These are phyloP conservation scores for Phyllostomus hastatus DNA, from an alignment of 2,113 vertebrate species.

Conservation along the genomic window DNA sequence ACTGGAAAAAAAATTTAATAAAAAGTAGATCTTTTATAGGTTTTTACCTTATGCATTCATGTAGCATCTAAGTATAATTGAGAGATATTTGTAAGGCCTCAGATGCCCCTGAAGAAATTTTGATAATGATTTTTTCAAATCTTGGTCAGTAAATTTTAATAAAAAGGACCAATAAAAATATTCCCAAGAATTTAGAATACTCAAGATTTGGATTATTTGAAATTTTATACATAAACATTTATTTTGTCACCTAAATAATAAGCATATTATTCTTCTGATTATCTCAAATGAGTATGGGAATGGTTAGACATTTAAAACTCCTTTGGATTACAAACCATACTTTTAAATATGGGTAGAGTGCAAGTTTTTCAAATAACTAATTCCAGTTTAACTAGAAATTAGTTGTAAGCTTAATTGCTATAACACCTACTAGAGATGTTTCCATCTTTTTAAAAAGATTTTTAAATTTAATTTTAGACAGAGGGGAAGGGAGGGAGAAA, in stretches of 20 bases:
- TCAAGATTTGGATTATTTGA: background rate
- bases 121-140: too few relatives aligned
- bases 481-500: too few relatives aligned
- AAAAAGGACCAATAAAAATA: background rate
- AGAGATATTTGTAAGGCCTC: background rate
- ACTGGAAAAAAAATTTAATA: background rate
- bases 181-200: background rate
- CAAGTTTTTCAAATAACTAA: background rate
- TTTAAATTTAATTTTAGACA: too few relatives aligned
- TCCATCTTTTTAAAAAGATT: background rate
- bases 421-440: background rate
- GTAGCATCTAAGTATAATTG: background rate
- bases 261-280: background rate
- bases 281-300: background rate
- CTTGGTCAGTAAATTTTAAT: slow-evolving; percentile 26
- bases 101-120: background rate
- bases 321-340: background rate
- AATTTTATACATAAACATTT: background rate
- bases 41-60: background rate
- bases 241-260: slow-evolving; percentile 19
- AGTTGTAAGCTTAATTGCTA: background rate
- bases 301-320: background rate
- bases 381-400: slow-evolving; percentile 7
- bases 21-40: background rate
- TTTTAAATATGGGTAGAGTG: background rate